phyloP scores from a whole-genome alignment of 1,140 invertebrate species.

The Heliconius melpomene region DNA sequence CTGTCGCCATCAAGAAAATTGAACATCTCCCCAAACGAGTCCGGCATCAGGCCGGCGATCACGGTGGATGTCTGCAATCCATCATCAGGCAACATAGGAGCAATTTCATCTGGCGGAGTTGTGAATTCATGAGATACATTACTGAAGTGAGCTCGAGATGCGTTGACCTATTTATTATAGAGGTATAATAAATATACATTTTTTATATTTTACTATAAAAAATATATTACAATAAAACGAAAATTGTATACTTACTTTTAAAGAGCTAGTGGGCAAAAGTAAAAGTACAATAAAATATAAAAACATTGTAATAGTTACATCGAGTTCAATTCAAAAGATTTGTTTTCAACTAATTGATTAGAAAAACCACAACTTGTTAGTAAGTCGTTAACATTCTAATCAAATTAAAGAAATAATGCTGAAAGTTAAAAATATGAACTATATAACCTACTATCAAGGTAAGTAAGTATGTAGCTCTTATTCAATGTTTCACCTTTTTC shows the following conservation, averaged over 20 bases:
- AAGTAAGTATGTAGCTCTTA: too few relatives aligned
- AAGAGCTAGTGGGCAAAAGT: not conserved
- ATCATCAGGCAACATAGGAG: constrained; percentile 63
- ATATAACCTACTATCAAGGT: too few relatives aligned
- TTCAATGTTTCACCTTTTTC: too few relatives aligned
- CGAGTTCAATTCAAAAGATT: not conserved
- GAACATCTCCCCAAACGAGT: constrained; percentile 71
- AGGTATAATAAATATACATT: not conserved
- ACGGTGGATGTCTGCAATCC: constrained; percentile 56
- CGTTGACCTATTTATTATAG: constrained; percentile 33
- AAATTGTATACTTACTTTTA: not conserved
- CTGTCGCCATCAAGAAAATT: constrained; percentile 75
- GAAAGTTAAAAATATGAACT: not conserved
- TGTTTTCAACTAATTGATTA: not conserved
- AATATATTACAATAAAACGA: not conserved
- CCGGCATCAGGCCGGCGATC: constrained; percentile 70
- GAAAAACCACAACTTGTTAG: constrained; percentile 6
- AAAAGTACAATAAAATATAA: not conserved
- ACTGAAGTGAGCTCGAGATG: constrained; percentile 48
- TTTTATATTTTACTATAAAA: not conserved
- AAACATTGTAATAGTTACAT: not conserved
- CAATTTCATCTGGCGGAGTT: constrained; percentile 61
- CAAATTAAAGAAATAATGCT: not conserved
- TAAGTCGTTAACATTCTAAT: not conserved
- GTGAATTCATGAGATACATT: constrained; percentile 62